These are phyloP conservation scores for Oceanodroma leucorhoa DNA, from an alignment of 2,797 vertebrate species.

Conservation along the genomic window DNA sequence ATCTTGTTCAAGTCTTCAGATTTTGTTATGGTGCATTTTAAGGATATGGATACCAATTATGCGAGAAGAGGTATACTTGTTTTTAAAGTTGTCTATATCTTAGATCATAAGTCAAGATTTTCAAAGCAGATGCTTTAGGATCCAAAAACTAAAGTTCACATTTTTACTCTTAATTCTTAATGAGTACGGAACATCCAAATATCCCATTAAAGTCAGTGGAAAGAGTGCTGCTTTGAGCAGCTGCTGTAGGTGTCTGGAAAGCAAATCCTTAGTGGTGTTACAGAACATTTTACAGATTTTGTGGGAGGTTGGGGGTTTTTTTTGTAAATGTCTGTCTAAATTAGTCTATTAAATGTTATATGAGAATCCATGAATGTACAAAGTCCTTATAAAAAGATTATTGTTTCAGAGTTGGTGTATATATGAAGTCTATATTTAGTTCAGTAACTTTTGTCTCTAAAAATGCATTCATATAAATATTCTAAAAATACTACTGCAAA, in stretches of 20 bases:
- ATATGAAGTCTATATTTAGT: neutral
- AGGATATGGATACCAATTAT: conserved; percentile 96
- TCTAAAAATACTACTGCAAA: neutral
- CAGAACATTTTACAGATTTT: neutral
- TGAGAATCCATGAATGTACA: neutral
- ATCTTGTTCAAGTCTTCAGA: conserved; percentile 98
- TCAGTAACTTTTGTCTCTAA: neutral
- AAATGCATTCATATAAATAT: neutral
- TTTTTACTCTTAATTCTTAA: neutral
- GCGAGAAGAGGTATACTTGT: conserved; percentile 89
- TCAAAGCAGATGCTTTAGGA: neutral
- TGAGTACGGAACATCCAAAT: neutral
- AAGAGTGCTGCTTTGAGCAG: neutral
- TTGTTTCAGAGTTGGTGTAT: neutral
- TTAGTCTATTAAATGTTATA: neutral
- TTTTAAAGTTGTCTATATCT: neutral
- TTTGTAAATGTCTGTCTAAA: neutral
- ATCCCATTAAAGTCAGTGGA: neutral
- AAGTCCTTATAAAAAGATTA: neutral
- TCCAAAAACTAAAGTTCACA: neutral
- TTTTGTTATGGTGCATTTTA: conserved; percentile 95
- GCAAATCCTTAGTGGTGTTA: neutral
- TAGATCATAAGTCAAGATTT: neutral
- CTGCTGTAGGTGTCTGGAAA: neutral
- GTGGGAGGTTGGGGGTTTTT: neutral